Percentiles rank a stretch among this genome's conserved stretches.
Conservation (phyloP, 2,797 vertebrate genomes). For the Acrossocheilus wenchowensis region DNA sequence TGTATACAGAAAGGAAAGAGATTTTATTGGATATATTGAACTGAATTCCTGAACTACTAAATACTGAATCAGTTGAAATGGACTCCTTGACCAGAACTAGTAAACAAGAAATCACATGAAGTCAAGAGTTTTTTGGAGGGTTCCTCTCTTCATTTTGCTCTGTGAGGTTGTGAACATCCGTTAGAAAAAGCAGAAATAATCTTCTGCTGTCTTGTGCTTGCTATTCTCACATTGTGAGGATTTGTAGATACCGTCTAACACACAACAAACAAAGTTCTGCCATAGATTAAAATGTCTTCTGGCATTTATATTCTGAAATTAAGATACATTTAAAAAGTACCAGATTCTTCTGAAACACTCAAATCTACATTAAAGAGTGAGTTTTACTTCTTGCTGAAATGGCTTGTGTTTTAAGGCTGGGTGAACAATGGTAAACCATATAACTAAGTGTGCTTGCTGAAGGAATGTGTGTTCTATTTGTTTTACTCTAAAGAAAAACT, state of each 20-base stretch:
- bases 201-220: slow-evolving; percentile 47
- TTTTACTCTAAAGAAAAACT: slow-evolving; percentile 29
- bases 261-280: slow-evolving; percentile 49
- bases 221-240: slow-evolving; percentile 41
- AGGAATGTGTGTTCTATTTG: slow-evolving; percentile 13
- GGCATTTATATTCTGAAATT: background rate
- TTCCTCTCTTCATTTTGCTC: slow-evolving; percentile 34
- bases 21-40: slow-evolving; percentile 25
- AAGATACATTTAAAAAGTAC: background rate
- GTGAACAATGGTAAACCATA: slow-evolving; percentile 1
- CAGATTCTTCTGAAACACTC: background rate
- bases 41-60: background rate
- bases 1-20: background rate
- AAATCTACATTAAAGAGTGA: background rate
- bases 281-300: background rate
- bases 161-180: slow-evolving; percentile 35
- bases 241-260: slow-evolving; percentile 47
- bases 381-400: background rate
- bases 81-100: slow-evolving; percentile 42
- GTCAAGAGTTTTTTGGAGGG: slow-evolving; percentile 10
- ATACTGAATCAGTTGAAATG: slow-evolving; percentile 34
- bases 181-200: slow-evolving; percentile 48
- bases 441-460: background rate
- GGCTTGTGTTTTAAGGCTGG: background rate
- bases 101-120: slow-evolving; percentile 49